Conservation (phyloP, 2,797 vertebrate species). For the Podarcis lilfordi region DNA sequence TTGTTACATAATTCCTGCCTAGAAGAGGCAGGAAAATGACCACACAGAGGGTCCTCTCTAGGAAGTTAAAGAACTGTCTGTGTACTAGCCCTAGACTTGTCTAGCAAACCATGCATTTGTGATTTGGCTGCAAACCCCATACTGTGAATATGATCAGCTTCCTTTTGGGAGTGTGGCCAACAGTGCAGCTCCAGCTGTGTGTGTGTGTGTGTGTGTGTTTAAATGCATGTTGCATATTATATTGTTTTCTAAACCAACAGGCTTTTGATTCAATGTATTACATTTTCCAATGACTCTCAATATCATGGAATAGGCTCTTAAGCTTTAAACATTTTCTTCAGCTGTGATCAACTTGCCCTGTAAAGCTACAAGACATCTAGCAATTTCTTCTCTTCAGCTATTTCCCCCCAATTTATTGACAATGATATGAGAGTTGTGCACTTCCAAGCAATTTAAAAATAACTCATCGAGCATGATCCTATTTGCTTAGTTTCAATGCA, state of each 20-base stretch:
- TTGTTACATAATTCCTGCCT: too few relatives aligned
- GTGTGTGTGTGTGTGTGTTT: neutral
- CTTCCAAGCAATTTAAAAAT: constrained; percentile 76
- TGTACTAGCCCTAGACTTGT: too few relatives aligned
- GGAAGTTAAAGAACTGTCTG: too few relatives aligned
- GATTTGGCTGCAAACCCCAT: too few relatives aligned
- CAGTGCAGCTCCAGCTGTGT: neutral
- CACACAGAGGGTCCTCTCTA: too few relatives aligned
- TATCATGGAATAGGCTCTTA: constrained; percentile 10
- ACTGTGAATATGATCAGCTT: too few relatives aligned
- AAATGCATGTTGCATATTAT: neutral
- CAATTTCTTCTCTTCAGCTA: constrained; percentile 64
- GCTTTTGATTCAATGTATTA: neutral
- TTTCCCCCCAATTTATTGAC: constrained; percentile 65
- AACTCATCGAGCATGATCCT: constrained; percentile 51
- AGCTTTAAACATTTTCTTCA: constrained; percentile 31
- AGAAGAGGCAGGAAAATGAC: too few relatives aligned
- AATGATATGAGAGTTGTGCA: constrained; percentile 69
- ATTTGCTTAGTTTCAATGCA: constrained; percentile 68
- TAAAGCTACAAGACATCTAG: constrained; percentile 73
- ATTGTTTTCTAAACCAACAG: neutral
- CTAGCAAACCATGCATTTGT: too few relatives aligned
- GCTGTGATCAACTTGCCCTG: constrained; percentile 46
- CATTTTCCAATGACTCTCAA: constrained; percentile 31
- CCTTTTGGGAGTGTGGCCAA: too few relatives aligned